Percentiles rank a stretch among this genome's conserved stretches.
These are phyloP conservation scores for Sebastes diaconus DNA, from an alignment of 2,797 vertebrate species.

Conservation along the genomic window DNA sequence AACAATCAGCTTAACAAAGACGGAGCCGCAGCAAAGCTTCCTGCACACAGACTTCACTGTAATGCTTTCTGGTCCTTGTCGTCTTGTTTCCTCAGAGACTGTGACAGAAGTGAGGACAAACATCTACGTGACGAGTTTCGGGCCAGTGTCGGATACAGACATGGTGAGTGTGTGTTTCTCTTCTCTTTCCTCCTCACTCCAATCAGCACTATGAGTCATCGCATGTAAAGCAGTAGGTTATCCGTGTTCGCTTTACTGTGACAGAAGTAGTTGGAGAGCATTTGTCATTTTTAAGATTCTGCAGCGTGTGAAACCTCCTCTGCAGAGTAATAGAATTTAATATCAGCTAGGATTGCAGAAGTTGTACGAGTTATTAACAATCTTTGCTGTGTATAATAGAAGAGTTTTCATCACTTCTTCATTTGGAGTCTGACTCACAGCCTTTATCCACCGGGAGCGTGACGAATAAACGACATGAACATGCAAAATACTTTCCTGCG, in stretches of 20 bases:
- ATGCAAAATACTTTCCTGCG: neutral
- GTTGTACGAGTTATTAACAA: neutral
- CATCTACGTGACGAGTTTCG: constrained; percentile 98
- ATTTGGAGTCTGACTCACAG: neutral
- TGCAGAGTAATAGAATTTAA: neutral
- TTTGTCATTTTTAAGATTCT: neutral
- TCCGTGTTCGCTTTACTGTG: neutral
- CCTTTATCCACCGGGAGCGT: neutral
- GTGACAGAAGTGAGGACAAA: constrained; percentile 98
- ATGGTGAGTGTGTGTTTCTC: constrained; percentile 88
- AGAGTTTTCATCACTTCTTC: neutral
- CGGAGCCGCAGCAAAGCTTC: constrained; percentile 15
- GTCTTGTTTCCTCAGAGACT: constrained; percentile 83
- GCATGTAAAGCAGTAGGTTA: neutral
- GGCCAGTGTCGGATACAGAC: constrained; percentile 97
- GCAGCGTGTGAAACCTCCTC: neutral
- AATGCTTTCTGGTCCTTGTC: constrained; percentile 20
- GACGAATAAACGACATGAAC: neutral
- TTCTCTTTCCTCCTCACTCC: neutral
- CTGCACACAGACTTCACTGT: neutral
- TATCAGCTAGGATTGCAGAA: neutral
- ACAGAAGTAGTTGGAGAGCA: neutral
- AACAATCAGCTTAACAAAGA: constrained; percentile 56
- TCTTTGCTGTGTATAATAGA: neutral
- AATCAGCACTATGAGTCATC: constrained; percentile 10